phyloP scores from a whole-genome alignment of 2,888 invertebrate genomes.

The Ormyrus thymus region DNA sequence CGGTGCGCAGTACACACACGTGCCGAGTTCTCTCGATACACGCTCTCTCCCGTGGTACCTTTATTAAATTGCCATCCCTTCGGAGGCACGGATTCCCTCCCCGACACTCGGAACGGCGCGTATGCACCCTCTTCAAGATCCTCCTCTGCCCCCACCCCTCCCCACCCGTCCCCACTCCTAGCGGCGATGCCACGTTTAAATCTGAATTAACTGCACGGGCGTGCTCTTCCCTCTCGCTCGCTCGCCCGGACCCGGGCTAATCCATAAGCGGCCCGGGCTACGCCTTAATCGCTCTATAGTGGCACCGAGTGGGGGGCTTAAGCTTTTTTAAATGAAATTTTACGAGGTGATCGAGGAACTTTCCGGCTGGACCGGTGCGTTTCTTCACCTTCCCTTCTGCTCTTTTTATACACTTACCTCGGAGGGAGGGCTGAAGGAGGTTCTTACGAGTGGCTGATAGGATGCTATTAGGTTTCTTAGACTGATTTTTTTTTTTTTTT shows the following conservation, averaged over 20 bases:
- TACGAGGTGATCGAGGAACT: conserved; percentile 15
- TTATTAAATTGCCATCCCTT: conserved; percentile 67
- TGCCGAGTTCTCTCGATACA: too few relatives aligned
- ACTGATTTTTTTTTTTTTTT: neutral
- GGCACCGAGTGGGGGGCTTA: neutral
- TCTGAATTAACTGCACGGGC: conserved; percentile 65
- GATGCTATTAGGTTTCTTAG: conserved; percentile 27
- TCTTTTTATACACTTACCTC: too few relatives aligned
- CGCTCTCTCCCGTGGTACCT: conserved; percentile 58
- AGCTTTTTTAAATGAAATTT: conserved; percentile 53
- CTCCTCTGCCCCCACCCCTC: conserved; percentile 8
- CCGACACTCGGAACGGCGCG: neutral
- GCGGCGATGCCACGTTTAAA: conserved; percentile 65
- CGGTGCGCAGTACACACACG: too few relatives aligned
- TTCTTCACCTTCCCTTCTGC: neutral
- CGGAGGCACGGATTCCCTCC: conserved; percentile 40
- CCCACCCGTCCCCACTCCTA: conserved; percentile 6
- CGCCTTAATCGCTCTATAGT: conserved; percentile 23
- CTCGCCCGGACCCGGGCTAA: conserved; percentile 53
- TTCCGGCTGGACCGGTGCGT: neutral
- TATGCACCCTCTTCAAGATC: neutral
- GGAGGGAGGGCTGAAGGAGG: neutral
- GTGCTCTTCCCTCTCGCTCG: conserved; percentile 57
- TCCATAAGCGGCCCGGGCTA: conserved; percentile 42
- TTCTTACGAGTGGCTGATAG: conserved; percentile 20